Evolutionary conservation across 2,888 invertebrate genomes (phyloP), one percentile per base, ranked within the genome.

Genomic region (Aspidiotus rigidus): DNA sequence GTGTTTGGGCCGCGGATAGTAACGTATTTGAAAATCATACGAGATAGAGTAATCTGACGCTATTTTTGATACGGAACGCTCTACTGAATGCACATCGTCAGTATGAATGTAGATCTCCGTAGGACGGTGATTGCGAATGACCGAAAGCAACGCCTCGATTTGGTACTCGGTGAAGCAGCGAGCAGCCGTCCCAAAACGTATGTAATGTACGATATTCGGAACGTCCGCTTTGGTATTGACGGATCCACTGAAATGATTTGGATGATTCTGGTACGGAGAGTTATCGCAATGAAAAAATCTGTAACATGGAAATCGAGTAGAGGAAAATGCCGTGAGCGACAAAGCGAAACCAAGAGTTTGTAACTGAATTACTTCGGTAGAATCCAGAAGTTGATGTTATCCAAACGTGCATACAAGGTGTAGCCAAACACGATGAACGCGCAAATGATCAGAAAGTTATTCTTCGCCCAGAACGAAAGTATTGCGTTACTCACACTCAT

Each of bases 1-100:
- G 28, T 66, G 66, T 7, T 66, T 66, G 11, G 66, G 66, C 53
- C 44, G 16, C 15, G 66, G 66, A 49, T 66, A 66, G 28, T 28
- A 59, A 9, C 44, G 57, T n/a, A 66, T 59, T 7, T 66, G 39
- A 15, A 66, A 59, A n/a, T 44, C 42, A 15, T 28, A 28, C 15
- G 28, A n/a, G 9, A 59, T 28, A 7, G n/a, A 15, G 7, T 57
- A 17, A 49, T 59, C 49, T 13, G 49, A 17, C n/a, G 56, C 55
- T 7, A 66, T 41, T 0, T 44, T 16, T 39, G 55, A 39, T 10
- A 66, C 59, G 44, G 15, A 42, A 8, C 42, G 13, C 42, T 28
- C 28, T 9, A 66, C 39, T 1, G 66, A 15, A 9, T 13, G 13
- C 39, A 66, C 66, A 7, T 59, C 39, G 28, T 66, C 59, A 8